These are phyloP conservation scores for Hoplias malabaricus DNA, from an alignment of 2,113 vertebrate genomes.

Conservation along the genomic window DNA sequence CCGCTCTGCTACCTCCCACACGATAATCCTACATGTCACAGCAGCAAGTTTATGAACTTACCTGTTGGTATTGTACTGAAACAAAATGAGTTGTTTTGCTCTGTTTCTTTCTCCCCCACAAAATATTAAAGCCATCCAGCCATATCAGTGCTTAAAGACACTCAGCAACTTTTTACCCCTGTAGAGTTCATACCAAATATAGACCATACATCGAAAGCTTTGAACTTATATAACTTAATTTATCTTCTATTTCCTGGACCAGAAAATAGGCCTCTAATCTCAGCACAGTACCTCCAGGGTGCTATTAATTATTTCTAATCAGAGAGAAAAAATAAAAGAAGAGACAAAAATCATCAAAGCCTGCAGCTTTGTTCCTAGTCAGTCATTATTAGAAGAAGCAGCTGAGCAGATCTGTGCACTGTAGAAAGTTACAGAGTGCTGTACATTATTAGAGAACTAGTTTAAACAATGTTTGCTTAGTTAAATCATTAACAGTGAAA, in stretches of 20 bases:
- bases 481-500: too few relatives aligned
- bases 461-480: neutral
- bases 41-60: neutral
- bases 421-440: neutral
- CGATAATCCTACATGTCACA: neutral
- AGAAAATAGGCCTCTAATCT: neutral
- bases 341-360: neutral
- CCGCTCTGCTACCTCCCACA: neutral
- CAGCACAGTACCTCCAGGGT: neutral
- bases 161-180: neutral
- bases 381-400: neutral
- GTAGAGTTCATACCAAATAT: neutral
- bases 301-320: neutral
- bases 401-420: neutral
- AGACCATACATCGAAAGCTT: neutral
- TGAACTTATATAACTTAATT: neutral
- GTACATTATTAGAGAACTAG: too few relatives aligned
- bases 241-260: neutral
- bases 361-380: neutral
- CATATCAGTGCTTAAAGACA: neutral
- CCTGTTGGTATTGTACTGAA: neutral
- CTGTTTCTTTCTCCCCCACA: neutral
- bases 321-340: neutral
- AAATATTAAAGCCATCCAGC: neutral
- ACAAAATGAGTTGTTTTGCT: neutral